Percentiles rank a stretch among this genome's conserved stretches.
Evolutionary conservation across 2,113 vertebrate genomes (phyloP).

Genomic region (Amblyornis subalaris): DNA sequence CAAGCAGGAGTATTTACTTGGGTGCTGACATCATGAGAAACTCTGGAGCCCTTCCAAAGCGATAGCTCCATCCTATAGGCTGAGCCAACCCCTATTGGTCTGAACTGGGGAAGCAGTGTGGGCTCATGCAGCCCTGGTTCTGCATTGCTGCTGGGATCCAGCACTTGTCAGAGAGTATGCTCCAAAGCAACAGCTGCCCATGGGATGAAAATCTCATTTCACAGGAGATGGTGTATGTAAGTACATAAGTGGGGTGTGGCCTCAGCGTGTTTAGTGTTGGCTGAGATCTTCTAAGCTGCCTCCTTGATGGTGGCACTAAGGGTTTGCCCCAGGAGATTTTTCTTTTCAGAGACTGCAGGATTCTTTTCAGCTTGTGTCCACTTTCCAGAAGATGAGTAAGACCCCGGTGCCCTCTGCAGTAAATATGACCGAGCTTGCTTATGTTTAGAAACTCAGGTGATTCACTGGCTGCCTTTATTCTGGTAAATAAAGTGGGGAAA

Average conservation of each 20-base stretch:
- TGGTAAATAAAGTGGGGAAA: background rate
- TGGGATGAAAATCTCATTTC: background rate
- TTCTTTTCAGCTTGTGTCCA: background rate
- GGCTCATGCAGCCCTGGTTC: accelerated
- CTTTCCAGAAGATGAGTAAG: background rate
- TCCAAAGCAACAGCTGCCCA: accelerated
- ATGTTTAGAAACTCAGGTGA: background rate
- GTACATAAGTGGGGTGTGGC: background rate
- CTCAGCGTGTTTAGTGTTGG: background rate
- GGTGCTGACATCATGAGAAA: background rate
- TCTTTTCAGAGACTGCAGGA: background rate
- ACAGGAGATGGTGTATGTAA: background rate
- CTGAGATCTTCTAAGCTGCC: background rate
- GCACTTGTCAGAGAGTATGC: background rate
- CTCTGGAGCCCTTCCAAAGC: background rate
- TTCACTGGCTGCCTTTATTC: background rate
- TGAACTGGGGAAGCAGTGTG: background rate
- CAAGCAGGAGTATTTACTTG: background rate
- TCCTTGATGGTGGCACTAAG: background rate
- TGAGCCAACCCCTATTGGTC: background rate
- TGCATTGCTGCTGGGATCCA: background rate
- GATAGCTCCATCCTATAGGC: accelerated
- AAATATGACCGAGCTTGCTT: background rate
- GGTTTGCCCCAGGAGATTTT: background rate
- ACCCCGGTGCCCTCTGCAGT: background rate